Conservation (phyloP, 2,888 invertebrate species). For the Rhogogaster chlorosoma region DNA sequence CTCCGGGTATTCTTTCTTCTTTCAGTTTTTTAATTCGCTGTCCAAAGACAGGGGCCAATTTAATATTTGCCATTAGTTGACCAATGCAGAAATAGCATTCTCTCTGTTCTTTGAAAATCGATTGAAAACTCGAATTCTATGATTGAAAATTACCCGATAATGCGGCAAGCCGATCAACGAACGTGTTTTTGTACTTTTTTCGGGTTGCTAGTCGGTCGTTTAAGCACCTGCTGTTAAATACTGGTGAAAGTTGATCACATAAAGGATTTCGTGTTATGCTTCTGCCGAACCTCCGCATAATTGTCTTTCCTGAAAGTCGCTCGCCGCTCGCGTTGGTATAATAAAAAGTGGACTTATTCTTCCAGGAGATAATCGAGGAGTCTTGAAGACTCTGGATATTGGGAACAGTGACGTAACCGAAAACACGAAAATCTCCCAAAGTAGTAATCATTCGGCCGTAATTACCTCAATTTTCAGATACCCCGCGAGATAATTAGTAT, state of each 20-base stretch:
- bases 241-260: conserved; percentile 41
- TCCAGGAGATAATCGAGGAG: background rate
- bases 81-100: background rate
- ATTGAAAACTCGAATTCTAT: background rate
- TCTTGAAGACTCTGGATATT: background rate
- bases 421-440: background rate
- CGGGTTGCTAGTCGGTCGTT: background rate
- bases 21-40: background rate
- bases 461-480: background rate
- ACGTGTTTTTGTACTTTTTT: background rate
- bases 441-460: background rate
- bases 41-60: background rate
- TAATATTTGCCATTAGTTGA: background rate
- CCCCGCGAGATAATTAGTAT: background rate
- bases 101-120: background rate
- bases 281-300: background rate
- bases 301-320: background rate
- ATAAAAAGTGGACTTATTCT: conserved; percentile 32
- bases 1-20: background rate
- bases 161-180: background rate
- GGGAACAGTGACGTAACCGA: background rate
- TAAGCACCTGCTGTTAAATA: background rate
- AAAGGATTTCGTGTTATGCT: background rate
- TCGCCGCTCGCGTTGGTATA: background rate
- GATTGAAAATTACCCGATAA: background rate